Base-by-base conservation (phyloP, 2,113 vertebrate species). In the Himantopus leucocephalus region DNA sequence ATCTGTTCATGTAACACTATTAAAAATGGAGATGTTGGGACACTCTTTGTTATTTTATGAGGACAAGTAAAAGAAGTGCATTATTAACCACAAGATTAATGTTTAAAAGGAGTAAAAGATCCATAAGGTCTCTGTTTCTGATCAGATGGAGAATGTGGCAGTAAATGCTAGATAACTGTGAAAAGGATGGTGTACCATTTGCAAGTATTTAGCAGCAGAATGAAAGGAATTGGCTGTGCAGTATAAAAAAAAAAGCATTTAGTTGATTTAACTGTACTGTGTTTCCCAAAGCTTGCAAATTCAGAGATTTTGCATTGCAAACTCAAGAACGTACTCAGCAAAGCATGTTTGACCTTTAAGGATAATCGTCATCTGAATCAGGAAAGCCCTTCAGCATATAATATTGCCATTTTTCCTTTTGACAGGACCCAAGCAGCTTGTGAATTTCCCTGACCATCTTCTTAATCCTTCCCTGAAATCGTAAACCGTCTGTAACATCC, bases 251-350 rank as follows among this genome's bases (percentile, higher is more conserved):
- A 82, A 79, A 26, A 18, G 21, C 23, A 64, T 95, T 96, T 85
- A 52, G 68, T 56, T 53, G 47, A 91, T 90, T 97, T 93, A 88
- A 82, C 47, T 91, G 77, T 82, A 41, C 59, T 58, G 6, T 77
- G 20, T 93, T 93, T 95, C 84, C 41, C 90, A 79, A 92, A 94
- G 50, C 68, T 91, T 70, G 77, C 32, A 67, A 47, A 90, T 52
- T 82, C 55, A 50, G 39, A 62, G 59, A 79, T 81, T 96, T 96
- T 95, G 70, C 60, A 59, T 88, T 79, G 76, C 81, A 88, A 63
- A 81, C 62, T 67, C 67, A 76, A 89, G 85, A 90, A 84, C n/a
- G 17, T 21, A 43, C 10, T 55, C 24, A 59, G 85, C n/a, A 88
- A 94, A 89, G 12, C 52, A 13, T 77, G 58, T 76, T 83, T 1